A percentile compares a stretch with the other conserved stretches of the same genome.
These are phyloP conservation scores for Apis cerana DNA, from an alignment of 1,140 invertebrate genomes.

Conservation along the genomic window DNA sequence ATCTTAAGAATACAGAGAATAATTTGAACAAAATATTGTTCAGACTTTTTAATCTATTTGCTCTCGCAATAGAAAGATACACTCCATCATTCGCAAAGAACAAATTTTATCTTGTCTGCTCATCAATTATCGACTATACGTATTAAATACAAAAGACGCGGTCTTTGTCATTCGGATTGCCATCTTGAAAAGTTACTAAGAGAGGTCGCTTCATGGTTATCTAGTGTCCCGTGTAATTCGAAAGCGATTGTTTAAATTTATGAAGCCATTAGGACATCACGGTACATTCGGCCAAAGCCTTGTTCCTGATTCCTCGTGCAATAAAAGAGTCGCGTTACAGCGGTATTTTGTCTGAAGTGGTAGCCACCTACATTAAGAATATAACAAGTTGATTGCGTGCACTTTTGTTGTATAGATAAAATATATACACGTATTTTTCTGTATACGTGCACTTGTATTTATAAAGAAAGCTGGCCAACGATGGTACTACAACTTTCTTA, in stretches of 20 bases:
- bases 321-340: conserved; percentile 61
- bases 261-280: conserved; percentile 66
- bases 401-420: conserved; percentile 14
- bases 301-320: conserved; percentile 60
- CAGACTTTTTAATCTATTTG: not conserved
- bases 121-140: conserved; percentile 18
- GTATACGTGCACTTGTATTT: not conserved
- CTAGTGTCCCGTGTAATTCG: conserved; percentile 66
- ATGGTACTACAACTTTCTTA: not conserved
- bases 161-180: conserved; percentile 29
- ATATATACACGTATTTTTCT: not conserved
- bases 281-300: conserved; percentile 59
- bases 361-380: conserved; percentile 50
- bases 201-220: conserved; percentile 43
- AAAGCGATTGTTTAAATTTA: conserved; percentile 69
- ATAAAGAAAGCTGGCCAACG: not conserved
- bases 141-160: conserved; percentile 11
- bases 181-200: conserved; percentile 49
- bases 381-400: conserved; percentile 44
- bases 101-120: not conserved
- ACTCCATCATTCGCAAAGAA: not conserved
- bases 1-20: too few relatives aligned
- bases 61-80: accelerated
- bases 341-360: conserved; percentile 54
- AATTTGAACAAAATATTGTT: not conserved